These are phyloP conservation scores for Corydoras sp. DNA, from an alignment of 2,113 vertebrate genomes.

Conservation along the genomic window DNA sequence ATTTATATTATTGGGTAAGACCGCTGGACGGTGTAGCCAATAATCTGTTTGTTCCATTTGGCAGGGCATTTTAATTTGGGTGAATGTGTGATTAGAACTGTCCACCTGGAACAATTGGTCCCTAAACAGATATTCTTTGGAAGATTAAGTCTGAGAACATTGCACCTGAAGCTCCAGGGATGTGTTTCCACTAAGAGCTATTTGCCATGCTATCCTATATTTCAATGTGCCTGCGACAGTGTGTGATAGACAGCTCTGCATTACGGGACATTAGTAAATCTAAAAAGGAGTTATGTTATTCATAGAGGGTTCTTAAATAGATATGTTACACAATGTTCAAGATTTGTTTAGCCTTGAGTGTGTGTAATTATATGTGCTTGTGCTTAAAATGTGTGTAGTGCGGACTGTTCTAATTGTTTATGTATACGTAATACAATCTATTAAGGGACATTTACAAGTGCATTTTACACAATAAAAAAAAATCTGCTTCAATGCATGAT, in stretches of 20 bases:
- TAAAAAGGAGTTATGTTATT: conserved; percentile 3
- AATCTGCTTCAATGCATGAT: too few relatives aligned
- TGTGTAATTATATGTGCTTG: not conserved
- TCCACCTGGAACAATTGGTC: conserved; percentile 38
- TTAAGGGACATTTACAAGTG: too few relatives aligned
- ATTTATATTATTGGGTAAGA: conserved; percentile 21
- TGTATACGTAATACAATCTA: too few relatives aligned
- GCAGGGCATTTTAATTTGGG: conserved; percentile 29
- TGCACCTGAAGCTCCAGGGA: conserved; percentile 21
- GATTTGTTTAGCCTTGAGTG: conserved; percentile 19
- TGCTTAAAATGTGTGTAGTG: not conserved
- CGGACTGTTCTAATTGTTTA: too few relatives aligned
- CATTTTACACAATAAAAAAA: too few relatives aligned
- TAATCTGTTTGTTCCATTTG: conserved; percentile 40
- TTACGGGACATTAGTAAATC: conserved; percentile 27
- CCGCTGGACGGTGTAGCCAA: conserved; percentile 13
- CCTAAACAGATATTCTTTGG: conserved; percentile 33
- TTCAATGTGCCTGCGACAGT: conserved; percentile 10
- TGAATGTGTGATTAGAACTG: conserved; percentile 32
- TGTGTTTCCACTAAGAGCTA: not conserved
- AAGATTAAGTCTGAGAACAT: conserved; percentile 28
- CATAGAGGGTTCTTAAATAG: conserved; percentile 31
- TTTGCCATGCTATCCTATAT: conserved; percentile 14
- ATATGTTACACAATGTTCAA: conserved; percentile 22
- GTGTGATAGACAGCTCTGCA: conserved; percentile 21